Conservation (phyloP, 2,113 vertebrate genomes). For the Scopus umbretta region DNA sequence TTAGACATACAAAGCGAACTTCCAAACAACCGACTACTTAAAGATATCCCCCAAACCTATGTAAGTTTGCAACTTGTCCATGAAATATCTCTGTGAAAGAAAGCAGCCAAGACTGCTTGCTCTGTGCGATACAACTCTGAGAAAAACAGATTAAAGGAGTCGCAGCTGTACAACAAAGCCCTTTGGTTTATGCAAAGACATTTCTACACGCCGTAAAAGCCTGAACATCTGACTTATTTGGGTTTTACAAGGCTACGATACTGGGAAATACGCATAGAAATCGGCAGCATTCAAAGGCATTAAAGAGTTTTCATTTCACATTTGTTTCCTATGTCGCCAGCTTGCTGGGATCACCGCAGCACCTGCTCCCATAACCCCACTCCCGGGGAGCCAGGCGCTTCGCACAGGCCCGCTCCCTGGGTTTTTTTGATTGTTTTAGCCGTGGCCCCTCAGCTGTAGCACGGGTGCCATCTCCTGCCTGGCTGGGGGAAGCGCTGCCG, state of each 20-base stretch:
- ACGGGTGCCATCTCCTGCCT: slow-evolving; percentile 68
- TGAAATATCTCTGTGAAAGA: not conserved
- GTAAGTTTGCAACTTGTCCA: not conserved
- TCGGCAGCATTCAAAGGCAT: slow-evolving; percentile 33
- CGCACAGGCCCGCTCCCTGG: accelerated
- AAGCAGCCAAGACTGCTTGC: not conserved
- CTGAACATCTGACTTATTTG: slow-evolving; percentile 64
- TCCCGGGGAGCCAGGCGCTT: not conserved
- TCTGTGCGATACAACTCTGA: not conserved
- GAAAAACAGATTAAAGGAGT: slow-evolving; percentile 31
- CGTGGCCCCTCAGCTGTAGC: not conserved
- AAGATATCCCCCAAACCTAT: not conserved
- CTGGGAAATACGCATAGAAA: slow-evolving; percentile 56
- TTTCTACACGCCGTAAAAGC: slow-evolving; percentile 63
- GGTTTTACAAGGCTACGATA: slow-evolving; percentile 61
- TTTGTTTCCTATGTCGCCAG: not conserved
- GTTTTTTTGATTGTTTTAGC: too few relatives aligned
- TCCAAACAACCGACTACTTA: not conserved
- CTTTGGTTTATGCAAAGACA: slow-evolving; percentile 1
- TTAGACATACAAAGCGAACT: accelerated
- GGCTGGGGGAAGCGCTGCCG: not conserved
- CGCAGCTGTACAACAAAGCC: slow-evolving; percentile 48
- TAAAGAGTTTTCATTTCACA: slow-evolving; percentile 27
- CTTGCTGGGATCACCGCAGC: not conserved
- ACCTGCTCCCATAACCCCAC: slow-evolving; percentile 49